Evolutionary conservation across 2,113 vertebrate genomes (phyloP).

Genomic region (Gopherus evgoodei): DNA sequence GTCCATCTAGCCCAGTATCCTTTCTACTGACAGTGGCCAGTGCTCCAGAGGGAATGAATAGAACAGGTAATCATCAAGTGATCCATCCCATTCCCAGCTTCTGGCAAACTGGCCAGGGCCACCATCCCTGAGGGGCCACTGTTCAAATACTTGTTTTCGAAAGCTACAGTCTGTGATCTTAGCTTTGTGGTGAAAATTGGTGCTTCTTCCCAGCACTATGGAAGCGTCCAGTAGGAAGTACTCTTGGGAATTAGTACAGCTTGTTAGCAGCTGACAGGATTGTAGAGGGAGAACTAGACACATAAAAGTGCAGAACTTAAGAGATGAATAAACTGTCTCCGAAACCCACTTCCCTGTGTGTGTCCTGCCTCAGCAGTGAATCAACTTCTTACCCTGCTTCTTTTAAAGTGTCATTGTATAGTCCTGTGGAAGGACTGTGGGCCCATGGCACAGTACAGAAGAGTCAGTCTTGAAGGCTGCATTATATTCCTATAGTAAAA

Average conservation of each 20-base stretch:
- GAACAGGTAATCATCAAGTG: too few species aligned
- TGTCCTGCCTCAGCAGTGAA: fast-evolving
- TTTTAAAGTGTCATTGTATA: neutral
- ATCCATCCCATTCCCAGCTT: too few species aligned
- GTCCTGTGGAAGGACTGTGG: neutral
- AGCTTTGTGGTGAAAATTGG: neutral
- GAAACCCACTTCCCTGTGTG: neutral
- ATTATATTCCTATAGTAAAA: neutral
- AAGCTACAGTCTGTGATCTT: neutral
- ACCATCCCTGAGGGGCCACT: neutral
- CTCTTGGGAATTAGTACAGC: neutral
- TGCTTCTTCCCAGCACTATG: neutral
- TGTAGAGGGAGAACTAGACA: neutral
- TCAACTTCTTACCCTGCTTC: neutral
- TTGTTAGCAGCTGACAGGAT: neutral
- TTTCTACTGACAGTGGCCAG: too few species aligned
- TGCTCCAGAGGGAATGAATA: too few species aligned
- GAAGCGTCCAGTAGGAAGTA: neutral
- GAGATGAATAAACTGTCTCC: neutral
- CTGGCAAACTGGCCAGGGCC: too few species aligned
- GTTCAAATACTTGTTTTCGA: neutral
- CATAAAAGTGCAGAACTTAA: neutral
- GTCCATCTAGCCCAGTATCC: too few species aligned
- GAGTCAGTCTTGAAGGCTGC: neutral
- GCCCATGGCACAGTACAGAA: neutral